Conservation (phyloP, 2,113 vertebrate genomes). For the Erpornis zantholeuca region DNA sequence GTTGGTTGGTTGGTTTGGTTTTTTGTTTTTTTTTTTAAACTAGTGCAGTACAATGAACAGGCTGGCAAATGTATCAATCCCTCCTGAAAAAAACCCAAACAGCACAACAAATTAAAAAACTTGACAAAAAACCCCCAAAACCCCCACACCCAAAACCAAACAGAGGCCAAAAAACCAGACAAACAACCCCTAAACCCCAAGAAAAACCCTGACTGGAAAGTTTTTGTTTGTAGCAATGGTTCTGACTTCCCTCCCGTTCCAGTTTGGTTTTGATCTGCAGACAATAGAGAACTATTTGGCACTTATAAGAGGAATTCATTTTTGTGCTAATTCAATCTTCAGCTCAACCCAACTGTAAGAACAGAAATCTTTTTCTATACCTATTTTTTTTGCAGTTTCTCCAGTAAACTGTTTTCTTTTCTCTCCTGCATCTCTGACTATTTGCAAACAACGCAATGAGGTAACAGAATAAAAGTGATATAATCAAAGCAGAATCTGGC, state of each 20-base stretch:
- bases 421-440: background rate
- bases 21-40: background rate
- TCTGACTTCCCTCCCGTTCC: background rate
- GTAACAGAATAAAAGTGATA: background rate
- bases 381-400: background rate
- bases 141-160: background rate
- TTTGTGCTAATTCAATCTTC: background rate
- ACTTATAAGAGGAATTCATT: background rate
- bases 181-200: background rate
- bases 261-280: background rate
- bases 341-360: background rate
- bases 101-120: background rate
- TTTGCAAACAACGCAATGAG: background rate
- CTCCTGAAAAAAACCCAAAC: background rate
- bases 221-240: background rate
- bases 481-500: background rate
- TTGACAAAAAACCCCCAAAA: background rate
- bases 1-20: no score
- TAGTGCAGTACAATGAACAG: background rate
- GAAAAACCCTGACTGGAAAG: background rate
- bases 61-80: background rate
- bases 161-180: background rate
- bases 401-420: background rate
- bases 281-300: background rate
- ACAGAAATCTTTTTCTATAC: background rate